These are phyloP conservation scores for Liasis olivaceus DNA, from an alignment of 2,797 vertebrate genomes.

Conservation along the genomic window DNA sequence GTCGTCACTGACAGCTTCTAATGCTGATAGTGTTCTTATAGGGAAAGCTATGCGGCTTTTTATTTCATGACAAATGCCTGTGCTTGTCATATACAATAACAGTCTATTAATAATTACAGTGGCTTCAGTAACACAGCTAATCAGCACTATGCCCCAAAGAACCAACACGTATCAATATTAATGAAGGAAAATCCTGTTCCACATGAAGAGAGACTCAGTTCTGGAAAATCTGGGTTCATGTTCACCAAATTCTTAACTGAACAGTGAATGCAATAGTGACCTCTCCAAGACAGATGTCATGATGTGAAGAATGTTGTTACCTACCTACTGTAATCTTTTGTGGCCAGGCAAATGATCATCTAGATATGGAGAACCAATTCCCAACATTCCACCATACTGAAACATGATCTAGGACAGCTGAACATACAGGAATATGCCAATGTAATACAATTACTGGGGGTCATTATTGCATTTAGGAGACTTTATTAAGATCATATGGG, in stretches of 20 bases:
- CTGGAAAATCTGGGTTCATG: background rate
- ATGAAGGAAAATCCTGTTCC: background rate
- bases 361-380: background rate
- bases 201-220: background rate
- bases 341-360: background rate
- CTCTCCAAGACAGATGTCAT: background rate
- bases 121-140: background rate
- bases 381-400: background rate
- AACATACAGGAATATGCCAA: background rate
- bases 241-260: background rate
- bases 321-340: background rate
- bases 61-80: slow-evolving; percentile 29
- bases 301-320: background rate
- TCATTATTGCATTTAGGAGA: background rate
- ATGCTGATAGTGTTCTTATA: slow-evolving; percentile 20
- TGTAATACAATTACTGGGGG: background rate
- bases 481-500: background rate
- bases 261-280: background rate
- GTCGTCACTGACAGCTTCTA: background rate
- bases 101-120: slow-evolving; percentile 15
- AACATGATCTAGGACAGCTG: background rate
- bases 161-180: background rate
- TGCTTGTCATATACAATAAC: background rate
- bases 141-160: slow-evolving; percentile 17
- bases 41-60: slow-evolving; percentile 16